Conservation (phyloP, 2,113 vertebrate genomes). For the Vicugna pacos region DNA sequence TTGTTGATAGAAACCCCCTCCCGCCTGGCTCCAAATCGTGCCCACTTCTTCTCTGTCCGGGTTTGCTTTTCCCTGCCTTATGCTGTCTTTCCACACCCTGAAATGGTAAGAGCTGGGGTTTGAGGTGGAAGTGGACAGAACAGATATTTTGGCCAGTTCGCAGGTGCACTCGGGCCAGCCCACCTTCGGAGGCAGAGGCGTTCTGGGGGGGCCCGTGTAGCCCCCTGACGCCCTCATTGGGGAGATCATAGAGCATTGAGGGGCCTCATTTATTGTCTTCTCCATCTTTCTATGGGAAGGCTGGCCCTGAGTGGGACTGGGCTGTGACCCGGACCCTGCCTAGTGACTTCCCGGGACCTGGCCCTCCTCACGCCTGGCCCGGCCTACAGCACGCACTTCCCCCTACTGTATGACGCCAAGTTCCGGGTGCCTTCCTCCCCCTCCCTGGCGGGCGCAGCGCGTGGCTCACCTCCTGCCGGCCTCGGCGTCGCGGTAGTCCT, state of each 20-base stretch:
- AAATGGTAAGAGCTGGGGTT: not conserved
- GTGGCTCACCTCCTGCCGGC: constrained; percentile 88
- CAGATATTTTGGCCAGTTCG: not conserved
- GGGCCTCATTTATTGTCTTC: not conserved
- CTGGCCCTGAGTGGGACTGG: not conserved
- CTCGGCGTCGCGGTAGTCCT: constrained; percentile 93
- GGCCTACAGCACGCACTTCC: rapidly evolving
- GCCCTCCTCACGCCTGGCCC: not conserved
- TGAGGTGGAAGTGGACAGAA: not conserved
- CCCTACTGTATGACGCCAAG: rapidly evolving
- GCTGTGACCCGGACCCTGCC: not conserved
- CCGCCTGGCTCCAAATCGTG: rapidly evolving
- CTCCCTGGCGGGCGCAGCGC: rapidly evolving
- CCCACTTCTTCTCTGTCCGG: rapidly evolving
- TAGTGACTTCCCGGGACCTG: too few relatives aligned
- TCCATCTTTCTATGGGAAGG: not conserved
- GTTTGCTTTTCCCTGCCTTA: rapidly evolving
- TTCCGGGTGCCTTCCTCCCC: rapidly evolving
- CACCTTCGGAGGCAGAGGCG: not conserved
- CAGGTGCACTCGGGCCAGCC: rapidly evolving
- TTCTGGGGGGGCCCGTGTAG: not conserved
- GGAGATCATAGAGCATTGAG: not conserved
- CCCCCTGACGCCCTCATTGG: rapidly evolving
- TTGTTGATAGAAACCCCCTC: not conserved
- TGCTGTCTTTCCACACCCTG: rapidly evolving